Base-by-base conservation (phyloP, 2,113 vertebrate genomes). In the Pygathrix nemaeus region DNA sequence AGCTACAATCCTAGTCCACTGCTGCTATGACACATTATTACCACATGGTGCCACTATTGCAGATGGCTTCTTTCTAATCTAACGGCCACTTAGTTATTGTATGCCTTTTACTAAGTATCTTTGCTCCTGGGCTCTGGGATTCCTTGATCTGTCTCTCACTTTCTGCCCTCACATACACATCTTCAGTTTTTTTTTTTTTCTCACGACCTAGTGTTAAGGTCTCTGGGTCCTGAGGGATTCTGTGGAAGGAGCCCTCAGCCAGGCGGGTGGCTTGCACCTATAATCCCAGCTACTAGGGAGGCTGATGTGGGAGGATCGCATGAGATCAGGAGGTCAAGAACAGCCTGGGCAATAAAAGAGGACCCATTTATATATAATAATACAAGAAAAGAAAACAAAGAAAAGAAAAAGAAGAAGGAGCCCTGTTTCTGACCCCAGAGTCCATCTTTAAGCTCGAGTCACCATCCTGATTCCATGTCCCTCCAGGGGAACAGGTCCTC, bases 21-120 rank as follows among this genome's bases (percentile, higher is more conserved):
- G 73, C 38, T 73, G 91, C 64, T 23, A 5, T 96, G 83, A 84
- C 72, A 5, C 3, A 0, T 8, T 0, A 0, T 21, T 0, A 38
- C 96, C 98, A 97, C 96, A 59, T 0, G 89, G 90, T 88, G 98
- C 3, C 94, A 59, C 79, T 87, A 86, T 48, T 78, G 81, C 21
- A 38, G 6, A 25, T 0, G 2, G 6, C 55, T 0, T 2, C 8
- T 43, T 14, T 40, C 2, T 25, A n/a, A 27, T 75, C 8, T 12
- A 3, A 3, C 4, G 23, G 16, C 57, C 1, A 0, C 76, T 32
- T 10, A 23, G 30, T 32, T 1, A 6, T 10, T 40, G 76, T 3
- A 5, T 52, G 17, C 3, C 12, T 59, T 66, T 50, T 50, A 30
- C 73, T 59, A 45, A n/a, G 5, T 21, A 2, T 27, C 18, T 1